phyloP scores from a whole-genome alignment of 2,888 invertebrate species.

The Trachelus iudaicus region DNA sequence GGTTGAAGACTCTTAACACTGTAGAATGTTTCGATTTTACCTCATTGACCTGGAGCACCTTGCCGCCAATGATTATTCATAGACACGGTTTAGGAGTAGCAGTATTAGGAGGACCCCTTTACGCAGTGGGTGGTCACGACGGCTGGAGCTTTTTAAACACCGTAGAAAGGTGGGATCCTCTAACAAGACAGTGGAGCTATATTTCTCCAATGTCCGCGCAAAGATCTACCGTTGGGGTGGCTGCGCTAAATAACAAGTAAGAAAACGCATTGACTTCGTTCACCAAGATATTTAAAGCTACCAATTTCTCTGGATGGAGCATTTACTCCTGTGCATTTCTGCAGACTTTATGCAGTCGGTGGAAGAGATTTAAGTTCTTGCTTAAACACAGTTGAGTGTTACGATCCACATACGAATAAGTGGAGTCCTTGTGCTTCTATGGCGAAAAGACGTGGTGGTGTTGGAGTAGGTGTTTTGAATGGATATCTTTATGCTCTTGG shows the following conservation, averaged over 20 bases:
- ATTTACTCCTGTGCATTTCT: background rate
- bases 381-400: constrained; percentile 88
- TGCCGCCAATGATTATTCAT: constrained; percentile 92
- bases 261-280: constrained; percentile 17
- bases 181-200: constrained; percentile 87
- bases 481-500: constrained; percentile 93
- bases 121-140: constrained; percentile 96
- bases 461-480: constrained; percentile 89
- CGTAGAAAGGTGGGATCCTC: constrained; percentile 93
- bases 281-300: background rate
- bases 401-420: constrained; percentile 78
- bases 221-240: constrained; percentile 91
- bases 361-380: constrained; percentile 93
- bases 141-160: constrained; percentile 96
- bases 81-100: constrained; percentile 82
- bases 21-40: constrained; percentile 91
- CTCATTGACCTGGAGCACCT: constrained; percentile 80
- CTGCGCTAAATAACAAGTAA: constrained; percentile 80
- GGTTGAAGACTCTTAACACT: constrained; percentile 92
- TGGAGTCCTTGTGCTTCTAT: constrained; percentile 91
- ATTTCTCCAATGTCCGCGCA: constrained; percentile 91
- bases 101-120: constrained; percentile 85
- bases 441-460: constrained; percentile 87
- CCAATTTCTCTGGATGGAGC: background rate
- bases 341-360: constrained; percentile 89